Percentiles rank a stretch among this genome's conserved stretches.
Evolutionary conservation across 2,888 invertebrate species (phyloP).

Genomic region (Rhopalosiphum nymphaeae): DNA sequence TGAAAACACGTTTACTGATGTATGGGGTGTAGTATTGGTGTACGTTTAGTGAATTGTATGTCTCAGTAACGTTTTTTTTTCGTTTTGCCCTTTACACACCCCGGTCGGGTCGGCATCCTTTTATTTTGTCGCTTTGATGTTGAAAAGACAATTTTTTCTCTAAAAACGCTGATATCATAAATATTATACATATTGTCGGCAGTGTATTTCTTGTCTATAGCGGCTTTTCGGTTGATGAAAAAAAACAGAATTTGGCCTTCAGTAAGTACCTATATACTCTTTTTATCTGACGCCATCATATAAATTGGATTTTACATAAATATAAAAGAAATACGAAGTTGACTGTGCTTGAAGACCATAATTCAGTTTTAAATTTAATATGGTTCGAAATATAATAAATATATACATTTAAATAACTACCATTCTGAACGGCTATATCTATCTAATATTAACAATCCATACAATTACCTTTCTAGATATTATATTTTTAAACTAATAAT

Average conservation of each 20-base stretch:
- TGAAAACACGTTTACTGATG: slow-evolving; percentile 15
- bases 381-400: not conserved
- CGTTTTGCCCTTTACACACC: not conserved
- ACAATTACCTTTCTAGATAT: not conserved
- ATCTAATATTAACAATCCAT: not conserved
- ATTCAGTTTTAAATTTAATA: slow-evolving; percentile 26
- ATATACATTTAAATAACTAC: slow-evolving; percentile 6
- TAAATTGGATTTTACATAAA: slow-evolving; percentile 37
- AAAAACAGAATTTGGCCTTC: slow-evolving; percentile 35
- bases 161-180: slow-evolving; percentile 4
- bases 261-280: not conserved
- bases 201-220: not conserved
- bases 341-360: not conserved
- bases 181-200: not conserved
- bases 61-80: not conserved
- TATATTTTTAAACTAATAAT: slow-evolving; percentile 34
- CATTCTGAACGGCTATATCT: not conserved
- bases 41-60: not conserved
- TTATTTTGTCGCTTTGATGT: slow-evolving; percentile 40
- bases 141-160: slow-evolving; percentile 21
- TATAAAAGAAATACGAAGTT: not conserved
- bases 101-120: slow-evolving; percentile 20
- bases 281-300: not conserved
- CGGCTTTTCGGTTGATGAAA: not conserved
- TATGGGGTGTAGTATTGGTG: not conserved